Evolutionary conservation across 2,888 invertebrate species (phyloP).

Genomic region (Thymelicus acteon): DNA sequence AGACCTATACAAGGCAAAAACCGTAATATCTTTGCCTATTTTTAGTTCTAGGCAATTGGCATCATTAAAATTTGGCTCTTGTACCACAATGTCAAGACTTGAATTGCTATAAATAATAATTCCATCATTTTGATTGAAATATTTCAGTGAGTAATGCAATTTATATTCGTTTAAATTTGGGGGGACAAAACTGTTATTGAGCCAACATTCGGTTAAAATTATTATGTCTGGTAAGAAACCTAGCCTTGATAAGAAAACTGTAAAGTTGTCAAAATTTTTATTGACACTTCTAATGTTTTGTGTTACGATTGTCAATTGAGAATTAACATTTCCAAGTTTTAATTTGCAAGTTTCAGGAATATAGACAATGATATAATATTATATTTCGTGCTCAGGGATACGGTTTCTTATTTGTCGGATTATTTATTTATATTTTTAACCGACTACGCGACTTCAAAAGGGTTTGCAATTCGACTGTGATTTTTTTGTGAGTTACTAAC

Average conservation of each 20-base stretch:
- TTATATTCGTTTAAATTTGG: background rate
- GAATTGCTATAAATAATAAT: background rate
- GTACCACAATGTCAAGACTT: background rate
- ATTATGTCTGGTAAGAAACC: background rate
- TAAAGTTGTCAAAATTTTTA: constrained; percentile 6
- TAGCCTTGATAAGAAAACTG: background rate
- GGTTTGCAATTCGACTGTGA: too few relatives aligned
- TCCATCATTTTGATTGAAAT: background rate
- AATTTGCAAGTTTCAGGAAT: too few relatives aligned
- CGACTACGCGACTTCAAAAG: too few relatives aligned
- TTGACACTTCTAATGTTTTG: constrained; percentile 10
- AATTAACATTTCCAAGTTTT: too few relatives aligned
- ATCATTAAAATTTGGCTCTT: background rate
- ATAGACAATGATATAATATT: too few relatives aligned
- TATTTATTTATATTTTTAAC: too few relatives aligned
- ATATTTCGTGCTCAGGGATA: too few relatives aligned
- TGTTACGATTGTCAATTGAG: background rate
- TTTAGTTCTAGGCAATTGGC: background rate
- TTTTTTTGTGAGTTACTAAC: too few relatives aligned
- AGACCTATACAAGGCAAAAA: background rate
- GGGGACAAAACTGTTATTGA: background rate
- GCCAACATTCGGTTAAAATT: constrained; percentile 7
- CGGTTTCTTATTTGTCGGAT: too few relatives aligned
- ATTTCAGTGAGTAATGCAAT: background rate
- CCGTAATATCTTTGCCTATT: background rate